phyloP scores from a whole-genome alignment of 2,797 vertebrate genomes.

The Epinephelus coioides region DNA sequence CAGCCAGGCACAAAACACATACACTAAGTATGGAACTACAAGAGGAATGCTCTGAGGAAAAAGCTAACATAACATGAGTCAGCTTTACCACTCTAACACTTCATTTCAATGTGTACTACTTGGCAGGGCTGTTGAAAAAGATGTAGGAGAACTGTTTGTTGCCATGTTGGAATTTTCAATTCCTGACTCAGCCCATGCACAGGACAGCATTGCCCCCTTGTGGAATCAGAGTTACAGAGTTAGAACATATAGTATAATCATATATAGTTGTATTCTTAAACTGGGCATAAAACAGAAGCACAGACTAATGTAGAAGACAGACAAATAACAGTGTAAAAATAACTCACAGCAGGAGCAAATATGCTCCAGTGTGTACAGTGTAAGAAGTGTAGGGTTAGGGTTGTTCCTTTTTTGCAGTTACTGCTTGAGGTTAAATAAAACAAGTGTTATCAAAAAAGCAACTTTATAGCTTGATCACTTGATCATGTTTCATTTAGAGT shows the following conservation, averaged over 20 bases:
- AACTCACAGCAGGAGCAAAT: neutral
- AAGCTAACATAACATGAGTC: neutral
- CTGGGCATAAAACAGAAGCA: neutral
- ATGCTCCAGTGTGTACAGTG: neutral
- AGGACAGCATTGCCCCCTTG: slow-evolving; percentile 75
- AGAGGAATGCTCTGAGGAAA: neutral
- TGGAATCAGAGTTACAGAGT: slow-evolving; percentile 55
- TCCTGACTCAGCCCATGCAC: slow-evolving; percentile 3
- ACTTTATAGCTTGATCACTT: neutral
- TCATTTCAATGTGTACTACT: neutral
- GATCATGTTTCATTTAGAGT: neutral
- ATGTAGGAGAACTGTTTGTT: neutral
- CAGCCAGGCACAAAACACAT: neutral
- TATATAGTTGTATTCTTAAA: neutral
- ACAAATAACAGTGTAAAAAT: neutral
- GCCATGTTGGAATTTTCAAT: slow-evolving; percentile 9
- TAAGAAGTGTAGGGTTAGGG: neutral
- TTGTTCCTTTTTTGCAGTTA: neutral
- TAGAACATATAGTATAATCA: neutral
- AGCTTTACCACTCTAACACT: neutral
- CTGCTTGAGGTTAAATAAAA: neutral
- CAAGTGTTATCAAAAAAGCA: neutral
- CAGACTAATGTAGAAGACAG: neutral
- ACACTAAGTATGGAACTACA: slow-evolving; percentile 13
- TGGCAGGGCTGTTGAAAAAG: neutral